These are phyloP conservation scores for Drosophila parthenogenetica DNA, from an alignment of 2,888 invertebrate species.

Conservation along the genomic window DNA sequence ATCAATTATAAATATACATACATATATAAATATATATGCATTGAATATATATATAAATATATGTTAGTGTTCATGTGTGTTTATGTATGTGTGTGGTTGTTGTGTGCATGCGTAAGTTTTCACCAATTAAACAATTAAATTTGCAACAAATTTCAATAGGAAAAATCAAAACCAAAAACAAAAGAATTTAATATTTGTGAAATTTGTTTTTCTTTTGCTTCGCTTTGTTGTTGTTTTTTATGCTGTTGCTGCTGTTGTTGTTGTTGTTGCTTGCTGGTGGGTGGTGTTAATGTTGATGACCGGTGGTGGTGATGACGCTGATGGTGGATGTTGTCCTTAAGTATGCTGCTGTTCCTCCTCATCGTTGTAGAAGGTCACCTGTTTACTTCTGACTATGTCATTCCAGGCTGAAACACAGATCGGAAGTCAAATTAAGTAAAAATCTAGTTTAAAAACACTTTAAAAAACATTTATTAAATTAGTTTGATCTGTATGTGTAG, in stretches of 20 bases:
- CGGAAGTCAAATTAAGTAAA: too few species aligned
- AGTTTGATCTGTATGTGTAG: too few species aligned
- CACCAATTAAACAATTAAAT: constrained; percentile 28
- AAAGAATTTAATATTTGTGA: not conserved
- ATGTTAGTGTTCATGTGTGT: constrained; percentile 6
- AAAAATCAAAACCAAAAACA: not conserved
- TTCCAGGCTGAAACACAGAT: constrained; percentile 88
- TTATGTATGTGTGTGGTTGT: constrained; percentile 4
- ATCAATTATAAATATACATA: constrained; percentile 30
- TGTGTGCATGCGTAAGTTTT: constrained; percentile 9
- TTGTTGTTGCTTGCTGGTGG: constrained; percentile 1
- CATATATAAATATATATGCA: constrained; percentile 8
- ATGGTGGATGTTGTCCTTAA: constrained; percentile 4
- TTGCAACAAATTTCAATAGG: constrained; percentile 22
- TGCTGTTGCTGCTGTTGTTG: not conserved
- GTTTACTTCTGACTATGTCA: constrained; percentile 87
- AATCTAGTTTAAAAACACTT: too few species aligned
- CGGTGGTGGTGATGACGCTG: not conserved
- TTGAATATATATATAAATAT: not conserved
- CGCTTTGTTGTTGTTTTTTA: not conserved
- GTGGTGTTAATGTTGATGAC: constrained; percentile 1
- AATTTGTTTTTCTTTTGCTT: not conserved
- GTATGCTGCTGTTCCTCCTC: constrained; percentile 71
- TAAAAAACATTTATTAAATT: too few species aligned
- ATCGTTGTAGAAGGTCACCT: constrained; percentile 87